phyloP scores from a whole-genome alignment of 1,140 invertebrate genomes.

The Pomphorhynchus laevis region DNA sequence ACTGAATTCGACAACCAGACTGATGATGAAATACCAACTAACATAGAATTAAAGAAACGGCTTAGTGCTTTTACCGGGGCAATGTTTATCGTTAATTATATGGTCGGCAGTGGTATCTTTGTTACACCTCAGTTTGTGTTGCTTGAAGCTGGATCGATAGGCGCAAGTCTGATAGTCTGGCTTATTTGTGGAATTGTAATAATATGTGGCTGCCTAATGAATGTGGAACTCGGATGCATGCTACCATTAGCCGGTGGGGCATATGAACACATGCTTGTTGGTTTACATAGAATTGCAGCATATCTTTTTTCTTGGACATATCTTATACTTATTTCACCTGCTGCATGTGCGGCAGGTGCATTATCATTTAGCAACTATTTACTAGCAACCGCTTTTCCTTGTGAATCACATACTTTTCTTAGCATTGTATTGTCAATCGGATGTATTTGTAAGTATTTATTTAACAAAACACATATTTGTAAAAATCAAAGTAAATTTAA shows the following conservation, averaged over 20 bases:
- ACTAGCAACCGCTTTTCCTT: slow-evolving; percentile 45
- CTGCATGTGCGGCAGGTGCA: slow-evolving; percentile 73
- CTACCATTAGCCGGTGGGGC: slow-evolving; percentile 85
- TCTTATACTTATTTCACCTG: slow-evolving; percentile 30
- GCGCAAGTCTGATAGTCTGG: slow-evolving; percentile 6
- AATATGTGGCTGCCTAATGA: slow-evolving; percentile 59
- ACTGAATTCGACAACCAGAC: too few species aligned
- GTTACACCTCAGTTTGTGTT: slow-evolving; percentile 3
- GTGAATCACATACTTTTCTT: too few species aligned
- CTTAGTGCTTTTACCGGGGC: too few species aligned
- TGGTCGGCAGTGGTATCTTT: slow-evolving; percentile 9
- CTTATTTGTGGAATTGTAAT: slow-evolving; percentile 6
- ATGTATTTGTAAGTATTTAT: too few species aligned
- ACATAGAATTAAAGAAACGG: too few species aligned
- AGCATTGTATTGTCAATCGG: too few species aligned
- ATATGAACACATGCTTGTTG: slow-evolving; percentile 73
- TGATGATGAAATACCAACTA: too few species aligned
- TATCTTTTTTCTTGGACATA: slow-evolving; percentile 12
- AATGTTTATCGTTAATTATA: slow-evolving; percentile 2
- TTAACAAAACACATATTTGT: too few species aligned
- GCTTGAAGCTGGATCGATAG: not conserved
- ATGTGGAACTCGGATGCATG: slow-evolving; percentile 64
- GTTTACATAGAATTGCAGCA: slow-evolving; percentile 31
- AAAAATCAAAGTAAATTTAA: too few species aligned
- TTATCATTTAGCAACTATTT: slow-evolving; percentile 78